Evolutionary conservation across 2,113 vertebrate species (phyloP).

Genomic region (Chaenocephalus aceratus): DNA sequence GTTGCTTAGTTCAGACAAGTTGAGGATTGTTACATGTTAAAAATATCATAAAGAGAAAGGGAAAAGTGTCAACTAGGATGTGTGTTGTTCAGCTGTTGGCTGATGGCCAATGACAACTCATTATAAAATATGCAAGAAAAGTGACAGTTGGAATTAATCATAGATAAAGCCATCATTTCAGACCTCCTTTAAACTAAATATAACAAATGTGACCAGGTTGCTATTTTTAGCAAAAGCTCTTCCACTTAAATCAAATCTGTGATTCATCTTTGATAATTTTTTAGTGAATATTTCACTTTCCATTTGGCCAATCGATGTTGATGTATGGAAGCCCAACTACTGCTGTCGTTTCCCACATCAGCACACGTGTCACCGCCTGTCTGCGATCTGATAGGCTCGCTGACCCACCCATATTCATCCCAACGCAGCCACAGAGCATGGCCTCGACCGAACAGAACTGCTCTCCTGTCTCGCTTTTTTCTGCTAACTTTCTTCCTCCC

Average conservation of each 20-base stretch:
- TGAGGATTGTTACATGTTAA: neutral
- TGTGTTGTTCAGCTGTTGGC: neutral
- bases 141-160: neutral
- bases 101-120: neutral
- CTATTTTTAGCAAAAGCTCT: neutral
- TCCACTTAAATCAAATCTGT: too few species aligned
- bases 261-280: neutral
- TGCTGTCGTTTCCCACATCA: conserved; percentile 27
- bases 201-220: neutral
- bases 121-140: neutral
- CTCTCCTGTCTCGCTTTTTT: conserved; percentile 47
- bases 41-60: neutral
- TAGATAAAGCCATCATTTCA: neutral
- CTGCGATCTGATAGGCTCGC: conserved; percentile 25
- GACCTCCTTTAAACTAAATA: neutral
- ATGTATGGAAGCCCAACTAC: conserved; percentile 46
- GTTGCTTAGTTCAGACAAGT: neutral
- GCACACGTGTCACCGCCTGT: conserved; percentile 36
- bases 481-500: neutral
- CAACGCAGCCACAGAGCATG: conserved; percentile 55
- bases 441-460: conserved; percentile 28
- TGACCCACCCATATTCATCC: conserved; percentile 11
- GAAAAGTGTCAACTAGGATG: neutral
- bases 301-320: neutral
- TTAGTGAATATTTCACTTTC: neutral